Conservation (phyloP, 2,113 vertebrate genomes). For the Misgurnus mizolepis region DNA sequence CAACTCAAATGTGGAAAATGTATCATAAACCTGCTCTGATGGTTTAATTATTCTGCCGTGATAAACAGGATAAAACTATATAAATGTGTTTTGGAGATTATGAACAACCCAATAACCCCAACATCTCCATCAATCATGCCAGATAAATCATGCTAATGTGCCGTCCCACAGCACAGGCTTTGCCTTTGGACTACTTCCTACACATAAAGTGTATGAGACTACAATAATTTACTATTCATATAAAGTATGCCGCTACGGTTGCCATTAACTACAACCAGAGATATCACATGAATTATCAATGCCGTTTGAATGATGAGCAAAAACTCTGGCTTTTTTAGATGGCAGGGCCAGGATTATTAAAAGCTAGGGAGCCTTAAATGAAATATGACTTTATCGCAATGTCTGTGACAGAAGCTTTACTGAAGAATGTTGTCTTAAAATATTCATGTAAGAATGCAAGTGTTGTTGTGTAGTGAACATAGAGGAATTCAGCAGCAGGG, state of each 20-base stretch:
- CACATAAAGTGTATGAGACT: not conserved
- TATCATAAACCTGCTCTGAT: constrained; percentile 2
- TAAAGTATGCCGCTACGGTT: not conserved
- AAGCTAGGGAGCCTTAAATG: constrained; percentile 14
- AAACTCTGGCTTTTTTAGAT: constrained; percentile 25
- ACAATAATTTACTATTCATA: not conserved
- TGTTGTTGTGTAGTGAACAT: constrained; percentile 15
- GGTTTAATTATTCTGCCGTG: constrained; percentile 19
- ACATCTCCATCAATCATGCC: constrained; percentile 24
- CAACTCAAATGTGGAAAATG: not conserved
- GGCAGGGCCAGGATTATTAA: constrained; percentile 37
- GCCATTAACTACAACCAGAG: constrained; percentile 8
- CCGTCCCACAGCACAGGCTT: not conserved
- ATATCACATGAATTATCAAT: constrained; percentile 32
- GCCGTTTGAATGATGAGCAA: constrained; percentile 11
- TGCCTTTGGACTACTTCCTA: constrained; percentile 7
- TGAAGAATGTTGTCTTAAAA: constrained; percentile 30
- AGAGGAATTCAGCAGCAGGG: not conserved
- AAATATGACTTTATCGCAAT: constrained; percentile 28
- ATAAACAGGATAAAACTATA: constrained; percentile 20
- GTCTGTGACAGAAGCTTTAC: constrained; percentile 16
- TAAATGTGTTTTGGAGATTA: not conserved
- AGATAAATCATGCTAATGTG: constrained; percentile 15
- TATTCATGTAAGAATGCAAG: constrained; percentile 31
- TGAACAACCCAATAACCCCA: constrained; percentile 17